Percentiles rank a stretch among this genome's conserved stretches.
These are phyloP conservation scores for Leptogaster cylindrica DNA, from an alignment of 2,888 invertebrate species.

Conservation along the genomic window DNA sequence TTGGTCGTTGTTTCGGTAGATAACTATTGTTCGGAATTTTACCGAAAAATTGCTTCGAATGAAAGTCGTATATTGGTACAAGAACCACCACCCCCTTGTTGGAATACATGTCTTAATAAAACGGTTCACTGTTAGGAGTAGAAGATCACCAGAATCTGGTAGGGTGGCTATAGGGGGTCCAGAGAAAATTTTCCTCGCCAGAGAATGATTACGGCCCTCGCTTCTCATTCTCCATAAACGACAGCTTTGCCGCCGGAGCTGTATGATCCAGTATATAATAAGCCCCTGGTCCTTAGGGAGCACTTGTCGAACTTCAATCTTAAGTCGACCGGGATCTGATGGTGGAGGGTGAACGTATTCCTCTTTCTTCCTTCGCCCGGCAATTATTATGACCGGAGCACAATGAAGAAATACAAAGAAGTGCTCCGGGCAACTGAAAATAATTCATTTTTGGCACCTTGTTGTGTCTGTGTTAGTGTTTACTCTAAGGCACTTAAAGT, in stretches of 20 bases:
- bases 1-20: conserved; percentile 28
- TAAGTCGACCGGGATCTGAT: conserved; percentile 2
- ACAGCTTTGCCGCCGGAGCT: conserved; percentile 8
- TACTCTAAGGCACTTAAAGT: conserved; percentile 28
- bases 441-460: conserved; percentile 29
- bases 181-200: conserved; percentile 28
- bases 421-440: conserved; percentile 31
- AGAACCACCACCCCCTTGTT: conserved; percentile 1
- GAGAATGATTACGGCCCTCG: conserved; percentile 38
- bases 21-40: conserved; percentile 41
- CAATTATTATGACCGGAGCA: conserved; percentile 29
- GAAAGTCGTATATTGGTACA: background rate
- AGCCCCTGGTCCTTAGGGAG: conserved; percentile 38
- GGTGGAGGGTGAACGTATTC: background rate
- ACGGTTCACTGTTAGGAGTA: conserved; percentile 5
- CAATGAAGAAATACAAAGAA: conserved; percentile 31
- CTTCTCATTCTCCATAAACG: conserved; percentile 25
- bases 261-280: conserved; percentile 39
- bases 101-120: conserved; percentile 13
- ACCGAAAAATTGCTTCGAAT: conserved; percentile 28
- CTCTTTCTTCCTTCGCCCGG: conserved; percentile 3
- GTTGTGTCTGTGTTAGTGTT: conserved; percentile 16
- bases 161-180: conserved; percentile 38
- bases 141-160: conserved; percentile 5
- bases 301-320: conserved; percentile 43